These are phyloP conservation scores for Drosophila putrida DNA, from an alignment of 2,888 invertebrate species.

Conservation along the genomic window DNA sequence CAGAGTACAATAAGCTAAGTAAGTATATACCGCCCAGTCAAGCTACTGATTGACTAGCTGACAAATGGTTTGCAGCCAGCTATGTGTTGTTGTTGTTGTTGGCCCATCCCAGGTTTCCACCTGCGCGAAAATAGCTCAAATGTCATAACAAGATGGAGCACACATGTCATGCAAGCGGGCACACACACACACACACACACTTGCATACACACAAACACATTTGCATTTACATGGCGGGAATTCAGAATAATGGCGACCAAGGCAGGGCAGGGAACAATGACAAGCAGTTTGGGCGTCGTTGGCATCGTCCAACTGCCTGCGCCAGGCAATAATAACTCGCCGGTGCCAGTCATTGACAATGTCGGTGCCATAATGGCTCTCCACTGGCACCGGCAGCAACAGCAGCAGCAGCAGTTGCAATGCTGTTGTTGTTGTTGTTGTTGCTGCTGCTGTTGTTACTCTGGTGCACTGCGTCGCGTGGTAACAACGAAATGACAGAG, in stretches of 20 bases:
- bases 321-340: conserved; percentile 77
- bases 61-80: conserved; percentile 55
- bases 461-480: conserved; percentile 67
- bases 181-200: conserved; percentile 11
- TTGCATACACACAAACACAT: conserved; percentile 12
- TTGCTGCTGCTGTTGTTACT: conserved; percentile 17
- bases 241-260: conserved; percentile 40
- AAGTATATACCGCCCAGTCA: conserved; percentile 3
- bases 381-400: conserved; percentile 42
- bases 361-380: conserved; percentile 74
- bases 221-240: conserved; percentile 56
- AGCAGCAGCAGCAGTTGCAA: neutral
- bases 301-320: conserved; percentile 68
- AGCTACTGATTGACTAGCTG: conserved; percentile 67
- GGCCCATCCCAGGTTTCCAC: conserved; percentile 33
- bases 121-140: conserved; percentile 68
- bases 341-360: conserved; percentile 67
- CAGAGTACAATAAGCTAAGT: conserved; percentile 18
- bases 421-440: conserved; percentile 2
- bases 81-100: conserved; percentile 18
- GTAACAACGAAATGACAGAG: conserved; percentile 59
- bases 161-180: conserved; percentile 42
- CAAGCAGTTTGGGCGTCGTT: conserved; percentile 39
- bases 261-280: conserved; percentile 47
- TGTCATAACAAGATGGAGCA: conserved; percentile 71